phyloP scores from a whole-genome alignment of 2,797 vertebrate genomes.

The Pseudopleuronectes americanus region DNA sequence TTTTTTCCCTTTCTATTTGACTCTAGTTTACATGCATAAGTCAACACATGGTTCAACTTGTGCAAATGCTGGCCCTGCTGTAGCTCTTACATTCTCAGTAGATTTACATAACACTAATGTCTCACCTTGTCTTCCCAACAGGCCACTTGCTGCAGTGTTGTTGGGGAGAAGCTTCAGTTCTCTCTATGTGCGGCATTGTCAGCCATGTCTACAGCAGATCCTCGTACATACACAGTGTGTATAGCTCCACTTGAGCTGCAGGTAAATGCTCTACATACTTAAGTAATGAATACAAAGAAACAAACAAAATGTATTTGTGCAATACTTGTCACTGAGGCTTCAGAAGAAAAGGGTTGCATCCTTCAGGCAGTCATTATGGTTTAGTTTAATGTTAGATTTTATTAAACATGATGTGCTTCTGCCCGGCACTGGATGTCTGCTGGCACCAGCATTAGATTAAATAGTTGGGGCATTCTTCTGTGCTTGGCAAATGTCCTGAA shows the following conservation, averaged over 20 bases:
- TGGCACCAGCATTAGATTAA: constrained; percentile 56
- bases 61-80: constrained; percentile 9
- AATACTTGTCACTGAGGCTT: not conserved
- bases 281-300: not conserved
- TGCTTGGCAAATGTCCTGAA: constrained; percentile 49
- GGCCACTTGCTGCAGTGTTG: constrained; percentile 87
- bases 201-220: constrained; percentile 19
- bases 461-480: constrained; percentile 43
- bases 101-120: constrained; percentile 28
- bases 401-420: constrained; percentile 56
- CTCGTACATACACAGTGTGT: constrained; percentile 81
- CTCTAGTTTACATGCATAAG: not conserved
- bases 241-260: constrained; percentile 89
- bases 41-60: not conserved
- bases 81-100: not conserved
- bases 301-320: not conserved
- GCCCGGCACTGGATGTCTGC: constrained; percentile 39
- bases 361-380: constrained; percentile 27
- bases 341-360: constrained; percentile 3
- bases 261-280: constrained; percentile 77
- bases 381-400: constrained; percentile 54
- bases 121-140: constrained; percentile 64
- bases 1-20: not conserved
- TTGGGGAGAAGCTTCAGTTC: constrained; percentile 89
- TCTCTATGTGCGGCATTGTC: constrained; percentile 68